Conservation (phyloP, 2,888 invertebrate genomes). For the Hybos culiciformis region DNA sequence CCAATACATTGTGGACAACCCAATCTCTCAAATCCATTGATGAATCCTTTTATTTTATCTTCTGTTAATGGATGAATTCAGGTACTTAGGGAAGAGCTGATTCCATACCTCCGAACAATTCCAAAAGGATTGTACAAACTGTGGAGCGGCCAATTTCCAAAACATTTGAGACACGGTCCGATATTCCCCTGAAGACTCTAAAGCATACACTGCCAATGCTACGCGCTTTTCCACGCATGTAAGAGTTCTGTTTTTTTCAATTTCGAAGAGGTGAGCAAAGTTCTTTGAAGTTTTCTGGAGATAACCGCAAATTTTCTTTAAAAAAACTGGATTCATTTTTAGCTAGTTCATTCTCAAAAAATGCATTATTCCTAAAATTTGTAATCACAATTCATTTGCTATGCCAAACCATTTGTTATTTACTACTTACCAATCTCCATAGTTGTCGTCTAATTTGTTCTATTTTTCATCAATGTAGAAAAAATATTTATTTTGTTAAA, state of each 20-base stretch:
- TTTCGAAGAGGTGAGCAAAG: background rate
- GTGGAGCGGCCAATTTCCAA: background rate
- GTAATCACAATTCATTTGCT: too few relatives aligned
- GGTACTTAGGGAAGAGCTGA: too few relatives aligned
- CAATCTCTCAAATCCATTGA: background rate
- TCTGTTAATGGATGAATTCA: background rate
- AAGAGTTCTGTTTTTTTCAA: background rate
- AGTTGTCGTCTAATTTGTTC: too few relatives aligned
- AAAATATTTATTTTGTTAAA: too few relatives aligned
- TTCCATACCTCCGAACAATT: background rate
- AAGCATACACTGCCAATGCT: constrained; percentile 4
- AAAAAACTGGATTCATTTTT: background rate
- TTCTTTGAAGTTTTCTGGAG: background rate
- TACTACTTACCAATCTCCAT: too few relatives aligned
- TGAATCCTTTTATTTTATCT: background rate
- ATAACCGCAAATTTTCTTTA: background rate
- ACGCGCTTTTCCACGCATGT: constrained; percentile 3
- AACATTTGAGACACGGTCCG: background rate
- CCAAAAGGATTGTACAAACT: background rate
- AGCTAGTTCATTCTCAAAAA: too few relatives aligned
- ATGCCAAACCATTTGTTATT: too few relatives aligned
- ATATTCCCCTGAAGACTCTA: constrained; percentile 1
- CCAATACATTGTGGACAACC: background rate
- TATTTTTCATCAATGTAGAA: too few relatives aligned
- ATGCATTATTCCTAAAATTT: too few relatives aligned